phyloP scores from a whole-genome alignment of 2,888 invertebrate species.

The Camponotus fellah region DNA sequence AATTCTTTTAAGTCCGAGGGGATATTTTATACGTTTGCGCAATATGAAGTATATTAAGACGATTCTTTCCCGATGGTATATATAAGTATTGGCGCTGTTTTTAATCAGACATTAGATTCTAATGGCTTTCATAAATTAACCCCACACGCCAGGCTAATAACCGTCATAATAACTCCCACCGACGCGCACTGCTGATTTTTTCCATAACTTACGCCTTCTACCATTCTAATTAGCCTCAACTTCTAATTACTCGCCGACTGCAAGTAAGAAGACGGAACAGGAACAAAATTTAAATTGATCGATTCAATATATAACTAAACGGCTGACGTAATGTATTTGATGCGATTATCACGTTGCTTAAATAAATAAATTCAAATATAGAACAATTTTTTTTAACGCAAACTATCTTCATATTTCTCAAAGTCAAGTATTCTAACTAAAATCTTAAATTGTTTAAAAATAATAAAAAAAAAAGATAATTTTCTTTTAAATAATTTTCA shows the following conservation, averaged over 20 bases:
- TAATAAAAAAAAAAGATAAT: not conserved
- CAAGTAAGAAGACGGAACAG: conserved; percentile 24
- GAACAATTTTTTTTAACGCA: not conserved
- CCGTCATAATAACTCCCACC: conserved; percentile 61
- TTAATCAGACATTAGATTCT: conserved; percentile 54
- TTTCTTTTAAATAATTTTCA: not conserved
- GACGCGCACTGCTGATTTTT: conserved; percentile 48
- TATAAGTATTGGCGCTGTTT: conserved; percentile 38
- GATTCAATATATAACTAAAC: not conserved
- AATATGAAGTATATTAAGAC: not conserved
- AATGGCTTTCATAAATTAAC: conserved; percentile 66
- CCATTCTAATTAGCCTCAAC: conserved; percentile 44
- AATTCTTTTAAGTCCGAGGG: not conserved
- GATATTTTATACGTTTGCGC: conserved; percentile 32
- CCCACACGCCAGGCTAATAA: conserved; percentile 48
- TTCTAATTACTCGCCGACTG: conserved; percentile 53
- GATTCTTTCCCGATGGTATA: not conserved
- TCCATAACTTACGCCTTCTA: conserved; percentile 43
- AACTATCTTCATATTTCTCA: not conserved
- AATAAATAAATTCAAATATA: not conserved
- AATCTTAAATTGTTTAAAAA: not conserved
- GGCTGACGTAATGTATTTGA: not conserved
- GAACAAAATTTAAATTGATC: conserved; percentile 16
- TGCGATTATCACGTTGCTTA: not conserved
- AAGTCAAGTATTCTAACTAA: not conserved